Conservation (phyloP, 2,797 vertebrate species). For the Hydrophis major region DNA sequence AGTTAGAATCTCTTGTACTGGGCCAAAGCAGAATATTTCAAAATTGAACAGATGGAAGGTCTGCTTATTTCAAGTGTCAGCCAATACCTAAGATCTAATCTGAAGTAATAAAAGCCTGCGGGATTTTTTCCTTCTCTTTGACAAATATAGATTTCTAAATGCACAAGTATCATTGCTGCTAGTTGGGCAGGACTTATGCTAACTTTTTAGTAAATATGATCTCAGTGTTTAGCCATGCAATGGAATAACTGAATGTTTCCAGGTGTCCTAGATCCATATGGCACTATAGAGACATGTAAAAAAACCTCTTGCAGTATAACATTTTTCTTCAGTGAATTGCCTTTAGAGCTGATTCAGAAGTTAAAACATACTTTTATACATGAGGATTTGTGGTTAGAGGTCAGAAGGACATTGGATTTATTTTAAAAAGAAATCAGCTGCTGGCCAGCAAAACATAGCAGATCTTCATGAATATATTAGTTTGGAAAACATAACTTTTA, state of each 20-base stretch:
- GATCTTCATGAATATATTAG: background rate
- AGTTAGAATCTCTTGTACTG: background rate
- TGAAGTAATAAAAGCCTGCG: background rate
- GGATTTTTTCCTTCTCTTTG: background rate
- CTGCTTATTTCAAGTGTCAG: background rate
- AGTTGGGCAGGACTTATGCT: background rate
- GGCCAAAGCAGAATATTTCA: conserved; percentile 13
- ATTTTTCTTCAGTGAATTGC: conserved; percentile 3
- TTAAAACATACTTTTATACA: background rate
- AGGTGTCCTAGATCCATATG: conserved; percentile 4
- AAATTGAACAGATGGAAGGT: background rate
- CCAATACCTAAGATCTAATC: background rate
- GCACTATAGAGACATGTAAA: background rate
- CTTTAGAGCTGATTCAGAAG: background rate
- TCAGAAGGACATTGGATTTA: background rate
- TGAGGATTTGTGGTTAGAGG: background rate
- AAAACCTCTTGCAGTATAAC: background rate
- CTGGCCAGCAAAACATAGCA: background rate
- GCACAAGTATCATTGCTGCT: background rate
- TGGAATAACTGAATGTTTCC: conserved; percentile 6
- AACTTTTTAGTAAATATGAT: background rate
- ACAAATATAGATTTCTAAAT: conserved; percentile 7
- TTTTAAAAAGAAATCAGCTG: background rate
- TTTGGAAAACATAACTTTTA: conserved; percentile 17
- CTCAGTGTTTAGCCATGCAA: background rate